Base-by-base conservation (phyloP, 2,113 vertebrate species). In the Caretta caretta region DNA sequence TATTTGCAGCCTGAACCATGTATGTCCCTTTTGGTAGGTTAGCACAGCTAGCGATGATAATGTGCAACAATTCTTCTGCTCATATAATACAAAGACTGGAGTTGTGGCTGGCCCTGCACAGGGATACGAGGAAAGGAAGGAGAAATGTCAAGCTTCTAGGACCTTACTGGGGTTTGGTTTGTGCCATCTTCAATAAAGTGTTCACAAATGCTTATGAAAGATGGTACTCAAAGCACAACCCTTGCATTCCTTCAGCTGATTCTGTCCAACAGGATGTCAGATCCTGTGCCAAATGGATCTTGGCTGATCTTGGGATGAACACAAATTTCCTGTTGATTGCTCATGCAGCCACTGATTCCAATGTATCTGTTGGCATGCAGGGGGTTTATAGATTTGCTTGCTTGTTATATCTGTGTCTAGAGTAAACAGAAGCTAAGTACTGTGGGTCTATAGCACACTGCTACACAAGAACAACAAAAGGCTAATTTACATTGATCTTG, bases 311-410 rank as follows among this genome's bases (percentile, higher is more conserved):
- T 94, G 72, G 31, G 83, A 90, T 87, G 94, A 97, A 95, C 88
- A 96, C 29, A 90, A 94, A 95, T 97, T 98, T 95, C 84, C 53
- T 96, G 80, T 83, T 96, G 97, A 97, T 96, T 97, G 93, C 94
- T 98, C 75, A 94, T 4, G 48, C 8, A 83, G 48, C 35, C 49
- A 42, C 8, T 78, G 7, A 6, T 91, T 95, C 88, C 93, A 87
- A 6, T 78, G 4, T 75, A 10, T 93, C 46, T 81, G 12, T 89
- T 93, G 80, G 8, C 42, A 92, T 54, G 10, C 38, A 57, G 6
- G 2, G 65, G 3, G 10, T 69, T 86, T 51, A 79, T 8, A 24
- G 35, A 93, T 72, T 22, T 72, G 35, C 85, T 94, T 54, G 35
- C 29, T 81, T 89, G 29, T 75, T 94, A 31, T 75, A 90, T 24